A percentile compares a stretch with the other conserved stretches of the same genome.
Evolutionary conservation across 2,797 vertebrate species (phyloP).

Genomic region (Buphagus erythrorhynchus): DNA sequence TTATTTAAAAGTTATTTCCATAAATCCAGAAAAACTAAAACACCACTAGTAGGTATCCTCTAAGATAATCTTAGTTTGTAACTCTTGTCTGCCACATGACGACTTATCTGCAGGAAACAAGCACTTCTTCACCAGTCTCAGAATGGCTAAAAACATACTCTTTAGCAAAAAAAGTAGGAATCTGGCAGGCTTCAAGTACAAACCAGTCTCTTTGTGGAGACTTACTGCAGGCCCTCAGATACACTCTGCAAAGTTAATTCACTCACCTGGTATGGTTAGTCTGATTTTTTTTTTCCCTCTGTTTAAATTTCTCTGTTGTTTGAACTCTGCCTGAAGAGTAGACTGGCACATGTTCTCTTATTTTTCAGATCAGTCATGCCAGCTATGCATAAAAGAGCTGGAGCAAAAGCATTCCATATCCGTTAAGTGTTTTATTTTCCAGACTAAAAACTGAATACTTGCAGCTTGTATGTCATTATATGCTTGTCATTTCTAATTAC

Average conservation of each 20-base stretch:
- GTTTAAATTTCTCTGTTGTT: background rate
- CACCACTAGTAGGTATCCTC: background rate
- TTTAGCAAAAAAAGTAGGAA: background rate
- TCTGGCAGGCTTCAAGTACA: background rate
- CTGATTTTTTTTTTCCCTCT: background rate
- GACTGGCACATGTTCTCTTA: background rate
- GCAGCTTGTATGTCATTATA: background rate
- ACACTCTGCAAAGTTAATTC: background rate
- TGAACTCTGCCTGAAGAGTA: background rate
- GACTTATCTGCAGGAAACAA: background rate
- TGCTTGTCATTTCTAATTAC: constrained; percentile 44
- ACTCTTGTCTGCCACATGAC: background rate
- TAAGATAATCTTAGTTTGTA: background rate
- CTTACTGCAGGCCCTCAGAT: fast-evolving
- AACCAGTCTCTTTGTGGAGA: background rate
- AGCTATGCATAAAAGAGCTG: constrained; percentile 34
- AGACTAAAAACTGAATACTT: constrained; percentile 27
- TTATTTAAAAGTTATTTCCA: background rate
- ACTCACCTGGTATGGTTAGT: background rate
- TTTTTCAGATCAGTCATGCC: constrained; percentile 42
- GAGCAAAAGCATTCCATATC: constrained; percentile 32
- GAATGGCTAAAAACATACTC: background rate
- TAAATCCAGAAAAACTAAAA: background rate
- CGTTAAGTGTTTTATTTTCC: constrained; percentile 28
- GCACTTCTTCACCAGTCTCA: background rate